These are phyloP conservation scores for Sus scrofa DNA, from an alignment of 2,113 vertebrate genomes.

Conservation along the genomic window T2T-Sscrofa CM000826.6:138140501-138141000, in stretches of 20 bases:
- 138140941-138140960: conserved; percentile 92
- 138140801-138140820: not conserved
- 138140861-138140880: conserved; percentile 96
- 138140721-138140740: conserved; percentile 96
- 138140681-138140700: conserved; percentile 93
- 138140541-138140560: not conserved
- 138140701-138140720: conserved; percentile 94
- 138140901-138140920: conserved; percentile 97
- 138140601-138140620: not conserved
- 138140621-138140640: conserved; percentile 28
- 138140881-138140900: conserved; percentile 92
- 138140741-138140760: conserved; percentile 89
- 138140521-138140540: not conserved
- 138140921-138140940: conserved; percentile 94
- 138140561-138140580: not conserved
- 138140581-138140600: not conserved
- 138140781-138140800: not conserved
- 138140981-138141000: conserved; percentile 95
- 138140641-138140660: conserved; percentile 87
- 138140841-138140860: conserved; percentile 96
- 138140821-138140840: not conserved
- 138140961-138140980: conserved; percentile 94
- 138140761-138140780: not conserved
- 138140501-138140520: rapidly evolving
- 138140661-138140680: conserved; percentile 86